These are phyloP conservation scores for Dysmachus trigonus DNA, from an alignment of 2,888 invertebrate species.

Conservation along the genomic window DNA sequence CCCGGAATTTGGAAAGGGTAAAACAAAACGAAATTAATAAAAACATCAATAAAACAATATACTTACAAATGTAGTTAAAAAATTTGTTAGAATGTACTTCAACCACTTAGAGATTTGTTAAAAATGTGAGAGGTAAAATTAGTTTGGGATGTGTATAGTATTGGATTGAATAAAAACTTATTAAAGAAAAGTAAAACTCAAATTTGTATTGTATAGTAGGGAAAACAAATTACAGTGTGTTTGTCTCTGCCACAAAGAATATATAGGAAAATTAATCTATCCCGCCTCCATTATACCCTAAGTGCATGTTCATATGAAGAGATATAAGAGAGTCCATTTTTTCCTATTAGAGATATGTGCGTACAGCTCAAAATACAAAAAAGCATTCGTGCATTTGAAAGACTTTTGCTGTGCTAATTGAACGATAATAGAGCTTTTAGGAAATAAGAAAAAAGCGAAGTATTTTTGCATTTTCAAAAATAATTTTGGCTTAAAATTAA, in stretches of 20 bases:
- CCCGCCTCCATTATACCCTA: neutral
- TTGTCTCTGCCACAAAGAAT: neutral
- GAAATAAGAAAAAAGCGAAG: neutral
- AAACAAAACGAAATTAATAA: conserved; percentile 47
- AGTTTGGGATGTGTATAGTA: neutral
- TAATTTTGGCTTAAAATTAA: neutral
- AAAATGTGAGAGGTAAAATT: neutral
- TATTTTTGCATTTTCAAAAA: neutral
- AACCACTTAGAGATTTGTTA: neutral
- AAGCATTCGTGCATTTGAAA: neutral
- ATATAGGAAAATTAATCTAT: neutral
- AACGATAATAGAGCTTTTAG: neutral
- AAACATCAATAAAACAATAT: conserved; percentile 42
- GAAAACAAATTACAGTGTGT: neutral
- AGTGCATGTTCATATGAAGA: neutral
- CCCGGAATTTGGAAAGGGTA: conserved; percentile 39
- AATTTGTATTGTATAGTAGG: neutral
- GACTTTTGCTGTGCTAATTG: neutral
- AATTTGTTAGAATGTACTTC: conserved; percentile 9
- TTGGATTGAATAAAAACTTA: neutral
- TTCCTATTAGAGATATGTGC: neutral
- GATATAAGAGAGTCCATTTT: neutral
- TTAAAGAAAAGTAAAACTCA: neutral
- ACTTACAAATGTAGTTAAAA: conserved; percentile 20
- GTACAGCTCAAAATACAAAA: neutral